phyloP scores from a whole-genome alignment of 2,113 vertebrate genomes.

The Dromas ardeola region DNA sequence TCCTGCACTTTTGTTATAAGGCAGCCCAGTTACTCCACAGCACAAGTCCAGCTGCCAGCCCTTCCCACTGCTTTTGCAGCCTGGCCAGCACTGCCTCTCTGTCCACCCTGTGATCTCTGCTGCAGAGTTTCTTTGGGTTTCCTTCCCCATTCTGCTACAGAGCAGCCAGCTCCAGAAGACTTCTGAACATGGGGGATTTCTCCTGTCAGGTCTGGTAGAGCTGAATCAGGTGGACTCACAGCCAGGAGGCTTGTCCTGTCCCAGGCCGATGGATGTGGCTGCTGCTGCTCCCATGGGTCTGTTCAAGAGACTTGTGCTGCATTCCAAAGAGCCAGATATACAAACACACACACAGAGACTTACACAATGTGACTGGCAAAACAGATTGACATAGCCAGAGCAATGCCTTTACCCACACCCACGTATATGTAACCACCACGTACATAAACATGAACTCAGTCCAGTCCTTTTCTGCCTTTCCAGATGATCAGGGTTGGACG shows the following conservation, averaged over 20 bases:
- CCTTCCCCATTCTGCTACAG: background rate
- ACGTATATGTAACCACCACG: rapidly evolving
- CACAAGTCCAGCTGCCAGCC: background rate
- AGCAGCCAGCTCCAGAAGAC: background rate
- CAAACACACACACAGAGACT: background rate
- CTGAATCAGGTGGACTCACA: background rate
- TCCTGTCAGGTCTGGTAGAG: background rate
- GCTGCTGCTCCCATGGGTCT: background rate
- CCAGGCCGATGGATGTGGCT: background rate
- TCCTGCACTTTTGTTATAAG: background rate
- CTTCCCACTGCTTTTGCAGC: background rate
- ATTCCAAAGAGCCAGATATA: background rate
- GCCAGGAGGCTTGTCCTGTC: background rate
- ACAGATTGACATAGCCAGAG: background rate
- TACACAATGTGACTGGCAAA: background rate
- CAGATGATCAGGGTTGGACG: background rate
- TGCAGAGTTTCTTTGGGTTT: background rate
- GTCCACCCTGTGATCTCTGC: background rate
- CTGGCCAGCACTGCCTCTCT: background rate
- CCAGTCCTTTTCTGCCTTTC: background rate
- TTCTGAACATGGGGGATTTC: background rate
- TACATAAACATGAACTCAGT: no score
- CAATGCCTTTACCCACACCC: background rate
- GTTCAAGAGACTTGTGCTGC: background rate
- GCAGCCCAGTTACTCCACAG: background rate